Conservation (phyloP, 2,888 invertebrate species). For the Hoplodrina blanda region DNA sequence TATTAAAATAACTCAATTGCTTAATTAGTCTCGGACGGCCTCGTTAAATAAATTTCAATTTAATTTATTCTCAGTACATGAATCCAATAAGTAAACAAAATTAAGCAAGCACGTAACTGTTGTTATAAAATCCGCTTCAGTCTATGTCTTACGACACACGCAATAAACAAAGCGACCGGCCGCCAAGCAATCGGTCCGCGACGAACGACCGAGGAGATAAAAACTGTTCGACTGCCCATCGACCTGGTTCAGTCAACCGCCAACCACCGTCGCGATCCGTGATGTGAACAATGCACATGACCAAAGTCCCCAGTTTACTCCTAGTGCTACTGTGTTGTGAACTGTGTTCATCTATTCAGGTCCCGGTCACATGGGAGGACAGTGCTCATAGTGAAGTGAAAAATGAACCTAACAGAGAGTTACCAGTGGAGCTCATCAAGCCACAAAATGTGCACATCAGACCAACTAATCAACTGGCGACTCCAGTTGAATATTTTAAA, state of each 20-base stretch:
- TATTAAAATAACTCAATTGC: background rate
- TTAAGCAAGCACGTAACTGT: background rate
- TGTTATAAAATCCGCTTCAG: slow-evolving; percentile 53
- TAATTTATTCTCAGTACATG: background rate
- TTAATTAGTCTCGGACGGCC: background rate
- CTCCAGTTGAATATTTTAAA: slow-evolving; percentile 81
- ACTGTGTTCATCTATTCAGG: slow-evolving; percentile 81
- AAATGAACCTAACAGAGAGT: slow-evolving; percentile 51
- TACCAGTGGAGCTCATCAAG: slow-evolving; percentile 65
- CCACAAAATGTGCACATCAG: slow-evolving; percentile 37
- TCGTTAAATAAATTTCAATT: background rate
- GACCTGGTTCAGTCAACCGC: slow-evolving; percentile 86
- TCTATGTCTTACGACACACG: slow-evolving; percentile 66
- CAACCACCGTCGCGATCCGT: slow-evolving; percentile 80
- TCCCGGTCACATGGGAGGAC: slow-evolving; percentile 81
- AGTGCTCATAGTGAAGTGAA: slow-evolving; percentile 80
- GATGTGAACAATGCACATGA: slow-evolving; percentile 86
- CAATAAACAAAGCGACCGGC: slow-evolving; percentile 80
- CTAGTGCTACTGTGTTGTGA: slow-evolving; percentile 80
- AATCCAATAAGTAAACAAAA: background rate
- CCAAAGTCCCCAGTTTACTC: slow-evolving; percentile 72
- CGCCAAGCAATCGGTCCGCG: slow-evolving; percentile 83
- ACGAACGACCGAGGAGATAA: slow-evolving; percentile 89
- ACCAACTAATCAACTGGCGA: slow-evolving; percentile 45
- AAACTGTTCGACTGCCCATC: slow-evolving; percentile 79